Evolutionary conservation across 92 coral and sea anemone species (phyloP), one percentile per base, ranked within the genome.

Genomic region (Bergia sp.): DNA sequence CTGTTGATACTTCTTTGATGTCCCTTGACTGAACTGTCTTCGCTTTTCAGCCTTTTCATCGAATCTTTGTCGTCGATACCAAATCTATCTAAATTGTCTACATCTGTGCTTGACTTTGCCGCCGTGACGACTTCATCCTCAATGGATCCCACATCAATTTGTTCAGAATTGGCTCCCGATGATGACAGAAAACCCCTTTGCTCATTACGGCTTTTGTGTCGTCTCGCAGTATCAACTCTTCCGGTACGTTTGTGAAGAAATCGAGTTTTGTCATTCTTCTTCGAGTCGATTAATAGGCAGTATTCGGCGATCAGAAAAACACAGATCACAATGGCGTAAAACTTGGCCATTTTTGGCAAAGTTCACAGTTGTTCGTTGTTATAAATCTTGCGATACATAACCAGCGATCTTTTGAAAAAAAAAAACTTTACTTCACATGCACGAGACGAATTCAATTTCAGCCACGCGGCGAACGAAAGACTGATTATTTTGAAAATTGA

Each of bases 61-160:
- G 81, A 43, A 23, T 91, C 89, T 37, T 67, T 89, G 67, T 91
- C 86, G 20, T 88, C 89, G 50, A 58, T 83, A 77, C 21, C 87
- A 42, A 21, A 39, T 41, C 79, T 69, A 41, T n/a, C 44, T 13
- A 61, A 6, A n/a, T 58, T 37, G 55, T 20, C 73, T 29, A 55
- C 82, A 40, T 20, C 73, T 58, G 57, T 44, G 21, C 37, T 44
- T 36, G 92, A 73, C 75, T 69, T 71, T 71, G 65, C 58, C 15
- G 66, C 74, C 64, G 38, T 72, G 61, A 47, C 87, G 39, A 37
- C 16, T 37, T 71, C 67, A 12, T 45, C 37, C 77, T 84, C 87
- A 7, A 84, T 84, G 23, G 40, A 71, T 45, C 78, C 67, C 43
- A 36, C 41, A 8, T 84, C 11, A 55, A 15, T 23, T 47, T 72